These are phyloP conservation scores for Gallinago jamesoni DNA, from an alignment of 2,113 vertebrate species.

Conservation along the genomic window DNA sequence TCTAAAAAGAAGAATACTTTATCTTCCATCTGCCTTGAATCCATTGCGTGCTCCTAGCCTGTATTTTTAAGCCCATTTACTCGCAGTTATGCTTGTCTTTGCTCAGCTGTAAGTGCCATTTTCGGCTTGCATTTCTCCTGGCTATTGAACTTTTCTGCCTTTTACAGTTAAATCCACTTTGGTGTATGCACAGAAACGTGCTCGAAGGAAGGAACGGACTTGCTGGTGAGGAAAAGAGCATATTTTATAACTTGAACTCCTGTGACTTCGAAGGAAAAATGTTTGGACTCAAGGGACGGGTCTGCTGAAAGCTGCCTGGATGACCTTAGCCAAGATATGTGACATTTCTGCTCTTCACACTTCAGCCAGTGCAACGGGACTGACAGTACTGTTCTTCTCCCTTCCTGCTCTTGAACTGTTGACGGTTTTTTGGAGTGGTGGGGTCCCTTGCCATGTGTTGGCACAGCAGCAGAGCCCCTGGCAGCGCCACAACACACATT, in stretches of 20 bases:
- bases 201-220: not conserved
- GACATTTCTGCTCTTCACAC: not conserved
- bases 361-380: not conserved
- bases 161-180: not conserved
- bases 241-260: not conserved
- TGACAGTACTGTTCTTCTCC: rapidly evolving
- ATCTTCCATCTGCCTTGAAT: not conserved
- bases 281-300: not conserved
- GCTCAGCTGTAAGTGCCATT: not conserved
- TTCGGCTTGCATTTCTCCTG: not conserved
- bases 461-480: not conserved
- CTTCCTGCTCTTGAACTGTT: not conserved
- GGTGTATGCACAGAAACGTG: not conserved
- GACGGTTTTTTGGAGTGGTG: not conserved
- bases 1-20: not conserved
- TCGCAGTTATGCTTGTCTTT: not conserved
- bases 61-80: not conserved
- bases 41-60: not conserved
- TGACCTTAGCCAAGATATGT: not conserved
- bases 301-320: not conserved
- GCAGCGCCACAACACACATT: not conserved
- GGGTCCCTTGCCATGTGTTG: not conserved
- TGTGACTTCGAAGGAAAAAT: not conserved
- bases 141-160: not conserved
- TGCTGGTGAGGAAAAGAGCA: not conserved